phyloP scores from a whole-genome alignment of 2,888 invertebrate species.

The Xylocampa areola region DNA sequence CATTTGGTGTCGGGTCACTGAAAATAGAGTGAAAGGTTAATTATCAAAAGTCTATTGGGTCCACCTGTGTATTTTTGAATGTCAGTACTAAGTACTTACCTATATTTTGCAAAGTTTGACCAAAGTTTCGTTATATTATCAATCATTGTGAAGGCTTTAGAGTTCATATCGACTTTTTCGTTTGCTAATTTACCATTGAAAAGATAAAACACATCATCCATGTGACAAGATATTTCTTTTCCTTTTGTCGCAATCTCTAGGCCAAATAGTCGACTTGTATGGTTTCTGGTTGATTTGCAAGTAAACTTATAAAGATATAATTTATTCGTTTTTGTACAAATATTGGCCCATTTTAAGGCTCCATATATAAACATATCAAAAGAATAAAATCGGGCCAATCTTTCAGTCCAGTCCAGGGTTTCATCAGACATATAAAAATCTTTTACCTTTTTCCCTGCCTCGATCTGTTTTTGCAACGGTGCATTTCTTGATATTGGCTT shows the following conservation, averaged over 20 bases:
- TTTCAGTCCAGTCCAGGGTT: constrained; percentile 54
- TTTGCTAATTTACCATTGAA: too few species aligned
- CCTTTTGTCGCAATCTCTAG: too few species aligned
- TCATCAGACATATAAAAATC: constrained; percentile 57
- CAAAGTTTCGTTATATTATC: too few species aligned
- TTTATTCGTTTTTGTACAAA: constrained; percentile 54
- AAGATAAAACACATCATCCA: constrained; percentile 66
- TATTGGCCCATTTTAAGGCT: constrained; percentile 59
- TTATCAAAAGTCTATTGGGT: too few species aligned
- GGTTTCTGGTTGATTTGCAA: constrained; percentile 64
- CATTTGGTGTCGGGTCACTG: too few species aligned
- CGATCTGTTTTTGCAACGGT: constrained; percentile 47
- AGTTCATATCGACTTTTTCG: too few species aligned
- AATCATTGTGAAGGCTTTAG: too few species aligned
- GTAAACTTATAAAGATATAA: constrained; percentile 65
- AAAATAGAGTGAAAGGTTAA: too few species aligned
- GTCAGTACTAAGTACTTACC: too few species aligned
- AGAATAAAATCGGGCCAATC: constrained; percentile 45
- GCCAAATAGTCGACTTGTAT: constrained; percentile 47
- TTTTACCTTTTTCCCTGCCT: constrained; percentile 59
- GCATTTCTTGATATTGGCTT: constrained; percentile 44
- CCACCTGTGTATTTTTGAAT: too few species aligned
- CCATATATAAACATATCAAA: constrained; percentile 55
- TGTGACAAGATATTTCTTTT: too few species aligned
- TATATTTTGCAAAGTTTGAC: too few species aligned